A percentile compares a stretch with the other conserved stretches of the same genome.
Evolutionary conservation across 2,888 invertebrate species (phyloP).

Genomic region (Megaustenia siamemsis): DNA sequence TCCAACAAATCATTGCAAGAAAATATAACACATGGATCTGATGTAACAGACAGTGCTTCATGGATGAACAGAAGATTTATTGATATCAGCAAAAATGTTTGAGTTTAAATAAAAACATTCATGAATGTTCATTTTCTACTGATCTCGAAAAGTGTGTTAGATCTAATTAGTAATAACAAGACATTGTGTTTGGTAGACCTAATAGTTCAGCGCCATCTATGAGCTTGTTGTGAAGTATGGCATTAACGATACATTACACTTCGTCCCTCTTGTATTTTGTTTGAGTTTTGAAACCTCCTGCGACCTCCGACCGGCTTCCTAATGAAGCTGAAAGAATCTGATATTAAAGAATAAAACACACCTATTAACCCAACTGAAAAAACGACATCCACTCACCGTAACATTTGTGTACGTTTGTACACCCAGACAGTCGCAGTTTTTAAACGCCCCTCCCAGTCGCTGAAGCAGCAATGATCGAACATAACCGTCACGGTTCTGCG

Average conservation of each 20-base stretch:
- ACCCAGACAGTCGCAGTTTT: not conserved
- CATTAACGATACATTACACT: not conserved
- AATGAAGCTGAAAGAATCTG: not conserved
- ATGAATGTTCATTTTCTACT: too few relatives aligned
- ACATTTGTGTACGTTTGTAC: not conserved
- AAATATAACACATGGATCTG: too few relatives aligned
- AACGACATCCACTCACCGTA: not conserved
- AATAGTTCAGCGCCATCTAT: too few relatives aligned
- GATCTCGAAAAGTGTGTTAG: too few relatives aligned
- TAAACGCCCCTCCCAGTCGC: not conserved
- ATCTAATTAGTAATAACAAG: too few relatives aligned
- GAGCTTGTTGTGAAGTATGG: too few relatives aligned
- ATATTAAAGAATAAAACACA: not conserved
- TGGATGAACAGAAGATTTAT: too few relatives aligned
- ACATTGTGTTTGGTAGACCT: too few relatives aligned
- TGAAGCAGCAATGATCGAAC: slow-evolving; percentile 1
- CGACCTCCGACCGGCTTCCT: not conserved
- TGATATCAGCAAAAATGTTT: too few relatives aligned
- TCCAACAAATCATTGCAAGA: too few relatives aligned
- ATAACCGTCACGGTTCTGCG: slow-evolving; percentile 21
- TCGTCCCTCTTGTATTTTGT: not conserved
- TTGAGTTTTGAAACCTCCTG: not conserved
- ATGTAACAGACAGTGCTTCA: too few relatives aligned
- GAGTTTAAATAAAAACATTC: too few relatives aligned
- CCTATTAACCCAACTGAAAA: not conserved